Conservation (phyloP, 2,113 vertebrate genomes). For the Rhea americana region DNA sequence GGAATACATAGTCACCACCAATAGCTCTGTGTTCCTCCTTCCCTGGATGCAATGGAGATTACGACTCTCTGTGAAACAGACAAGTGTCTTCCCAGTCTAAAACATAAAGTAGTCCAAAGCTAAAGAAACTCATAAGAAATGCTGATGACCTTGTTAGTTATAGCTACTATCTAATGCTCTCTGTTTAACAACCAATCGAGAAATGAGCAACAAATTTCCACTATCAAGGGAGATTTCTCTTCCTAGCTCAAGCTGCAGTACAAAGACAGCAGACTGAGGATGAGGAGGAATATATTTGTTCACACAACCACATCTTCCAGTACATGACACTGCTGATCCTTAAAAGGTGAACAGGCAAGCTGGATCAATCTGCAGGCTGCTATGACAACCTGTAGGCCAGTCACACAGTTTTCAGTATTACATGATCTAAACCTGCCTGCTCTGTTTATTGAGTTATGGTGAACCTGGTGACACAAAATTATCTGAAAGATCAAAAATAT, state of each 20-base stretch:
- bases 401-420: too few relatives aligned
- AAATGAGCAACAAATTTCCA: not conserved
- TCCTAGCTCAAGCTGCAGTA: not conserved
- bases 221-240: not conserved
- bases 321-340: not conserved
- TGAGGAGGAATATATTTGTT: not conserved
- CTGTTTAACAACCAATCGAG: not conserved
- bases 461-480: not conserved
- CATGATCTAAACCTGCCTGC: not conserved
- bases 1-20: not conserved
- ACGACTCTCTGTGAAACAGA: not conserved
- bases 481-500: not conserved
- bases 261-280: not conserved
- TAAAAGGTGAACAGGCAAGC: not conserved
- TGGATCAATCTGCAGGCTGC: not conserved
- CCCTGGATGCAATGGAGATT: not conserved
- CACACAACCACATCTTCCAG: not conserved
- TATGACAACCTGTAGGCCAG: too few relatives aligned
- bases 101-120: not conserved
- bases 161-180: not conserved
- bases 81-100: not conserved
- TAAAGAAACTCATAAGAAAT: not conserved
- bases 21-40: not conserved
- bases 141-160: not conserved
- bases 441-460: not conserved